Conservation (phyloP, 2,113 vertebrate genomes). For the Gymnogyps californianus region DNA sequence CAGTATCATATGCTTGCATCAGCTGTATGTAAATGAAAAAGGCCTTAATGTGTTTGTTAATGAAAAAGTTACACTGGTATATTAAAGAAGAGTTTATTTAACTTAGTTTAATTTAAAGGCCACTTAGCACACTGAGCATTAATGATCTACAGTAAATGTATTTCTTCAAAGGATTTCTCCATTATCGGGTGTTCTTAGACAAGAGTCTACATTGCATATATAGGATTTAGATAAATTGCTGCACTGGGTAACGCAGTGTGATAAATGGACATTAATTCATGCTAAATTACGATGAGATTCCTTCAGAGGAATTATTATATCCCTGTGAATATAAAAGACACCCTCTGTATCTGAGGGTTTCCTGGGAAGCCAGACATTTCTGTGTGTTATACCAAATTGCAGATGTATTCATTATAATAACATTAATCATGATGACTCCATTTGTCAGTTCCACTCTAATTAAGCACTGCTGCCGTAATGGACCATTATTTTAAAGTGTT, state of each 20-base stretch:
- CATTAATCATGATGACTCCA: conserved; percentile 38
- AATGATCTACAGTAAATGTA: conserved; percentile 40
- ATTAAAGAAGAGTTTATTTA: conserved; percentile 64
- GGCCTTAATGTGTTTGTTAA: conserved; percentile 56
- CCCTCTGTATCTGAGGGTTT: not conserved
- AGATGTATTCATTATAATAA: conserved; percentile 31
- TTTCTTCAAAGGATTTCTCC: conserved; percentile 16
- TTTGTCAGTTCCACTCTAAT: conserved; percentile 56
- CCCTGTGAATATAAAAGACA: conserved; percentile 21
- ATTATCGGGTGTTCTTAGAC: not conserved
- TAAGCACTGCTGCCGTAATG: conserved; percentile 14
- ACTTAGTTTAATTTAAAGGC: conserved; percentile 61
- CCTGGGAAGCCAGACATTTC: conserved; percentile 7
- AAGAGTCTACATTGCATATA: not conserved
- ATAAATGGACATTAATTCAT: conserved; percentile 39
- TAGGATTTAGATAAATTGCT: conserved; percentile 34
- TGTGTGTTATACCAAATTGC: not conserved
- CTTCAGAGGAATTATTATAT: conserved; percentile 25
- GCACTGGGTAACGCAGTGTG: not conserved
- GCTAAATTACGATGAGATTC: conserved; percentile 19
- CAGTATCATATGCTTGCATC: conserved; percentile 19
- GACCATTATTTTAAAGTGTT: conserved; percentile 33
- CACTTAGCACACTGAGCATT: conserved; percentile 38
- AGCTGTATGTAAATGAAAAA: conserved; percentile 45
- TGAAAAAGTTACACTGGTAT: conserved; percentile 44